Conservation (phyloP, 2,113 vertebrate species). For the Lutjanus erythropterus region DNA sequence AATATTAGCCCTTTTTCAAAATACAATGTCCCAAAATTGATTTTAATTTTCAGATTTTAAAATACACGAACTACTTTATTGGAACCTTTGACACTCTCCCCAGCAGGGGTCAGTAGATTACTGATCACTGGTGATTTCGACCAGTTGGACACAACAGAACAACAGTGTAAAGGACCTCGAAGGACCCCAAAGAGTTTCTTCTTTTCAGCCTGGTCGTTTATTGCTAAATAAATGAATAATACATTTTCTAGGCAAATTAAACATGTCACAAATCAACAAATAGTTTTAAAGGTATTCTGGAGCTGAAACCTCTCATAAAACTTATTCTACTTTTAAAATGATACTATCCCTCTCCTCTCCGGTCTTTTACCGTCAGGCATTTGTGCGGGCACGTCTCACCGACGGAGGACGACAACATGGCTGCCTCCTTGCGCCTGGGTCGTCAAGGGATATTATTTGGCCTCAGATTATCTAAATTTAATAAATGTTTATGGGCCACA, state of each 20-base stretch:
- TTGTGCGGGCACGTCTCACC: conserved; percentile 15
- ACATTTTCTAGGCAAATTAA: accelerated
- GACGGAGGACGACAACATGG: conserved; percentile 82
- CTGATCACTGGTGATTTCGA: neutral
- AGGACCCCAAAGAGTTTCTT: conserved; percentile 27
- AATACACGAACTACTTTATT: neutral
- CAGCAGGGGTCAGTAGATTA: conserved; percentile 47
- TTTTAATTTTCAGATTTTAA: neutral
- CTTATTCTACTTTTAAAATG: accelerated
- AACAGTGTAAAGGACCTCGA: neutral
- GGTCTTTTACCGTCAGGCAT: conserved; percentile 63
- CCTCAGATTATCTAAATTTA: conserved; percentile 68
- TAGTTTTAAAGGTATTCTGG: accelerated
- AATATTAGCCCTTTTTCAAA: neutral
- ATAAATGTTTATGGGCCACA: conserved; percentile 62
- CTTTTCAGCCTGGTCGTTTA: conserved; percentile 20
- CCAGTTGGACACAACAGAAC: neutral
- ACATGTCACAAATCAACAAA: accelerated
- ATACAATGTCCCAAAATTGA: neutral
- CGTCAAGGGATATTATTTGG: conserved; percentile 78
- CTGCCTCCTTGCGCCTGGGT: conserved; percentile 85
- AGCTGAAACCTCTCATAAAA: accelerated
- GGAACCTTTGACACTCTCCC: neutral
- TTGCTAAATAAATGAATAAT: neutral
- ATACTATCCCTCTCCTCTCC: accelerated